These are phyloP conservation scores for Cepphus grylle DNA, from an alignment of 2,113 vertebrate genomes.

Conservation along the genomic window DNA sequence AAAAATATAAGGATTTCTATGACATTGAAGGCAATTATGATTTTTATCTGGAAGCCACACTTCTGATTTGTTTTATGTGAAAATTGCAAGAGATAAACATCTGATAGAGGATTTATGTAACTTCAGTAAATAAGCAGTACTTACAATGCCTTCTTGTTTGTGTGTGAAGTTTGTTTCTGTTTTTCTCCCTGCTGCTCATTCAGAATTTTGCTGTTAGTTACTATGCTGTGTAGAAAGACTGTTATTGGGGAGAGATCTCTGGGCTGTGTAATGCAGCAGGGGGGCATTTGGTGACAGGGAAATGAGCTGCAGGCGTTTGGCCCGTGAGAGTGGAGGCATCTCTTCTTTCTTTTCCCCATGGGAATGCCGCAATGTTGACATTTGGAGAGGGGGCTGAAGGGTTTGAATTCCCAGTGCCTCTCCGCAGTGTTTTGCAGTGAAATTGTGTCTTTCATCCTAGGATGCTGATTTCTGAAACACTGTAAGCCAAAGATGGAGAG, in stretches of 20 bases:
- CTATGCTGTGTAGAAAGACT: background rate
- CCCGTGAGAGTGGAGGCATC: constrained; percentile 10
- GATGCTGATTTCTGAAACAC: background rate
- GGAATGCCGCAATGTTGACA: background rate
- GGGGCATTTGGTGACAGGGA: constrained; percentile 33
- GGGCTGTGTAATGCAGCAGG: background rate
- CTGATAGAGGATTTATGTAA: background rate
- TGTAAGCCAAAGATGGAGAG: background rate
- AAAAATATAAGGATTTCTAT: background rate
- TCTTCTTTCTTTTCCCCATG: constrained; percentile 10
- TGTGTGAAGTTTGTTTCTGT: background rate
- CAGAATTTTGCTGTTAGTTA: background rate
- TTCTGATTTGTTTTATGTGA: background rate
- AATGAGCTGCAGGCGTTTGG: constrained; percentile 43
- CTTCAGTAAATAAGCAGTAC: background rate
- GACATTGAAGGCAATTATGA: background rate
- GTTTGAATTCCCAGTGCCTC: background rate
- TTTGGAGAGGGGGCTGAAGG: constrained; percentile 1
- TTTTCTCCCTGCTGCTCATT: background rate
- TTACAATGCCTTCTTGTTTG: background rate
- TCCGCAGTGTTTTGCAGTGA: background rate
- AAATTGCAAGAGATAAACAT: background rate
- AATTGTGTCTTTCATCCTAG: background rate
- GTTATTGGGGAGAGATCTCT: background rate
- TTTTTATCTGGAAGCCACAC: background rate